Evolutionary conservation across 2,888 invertebrate species (phyloP).

Genomic region (Alloscopus bannaensis): DNA sequence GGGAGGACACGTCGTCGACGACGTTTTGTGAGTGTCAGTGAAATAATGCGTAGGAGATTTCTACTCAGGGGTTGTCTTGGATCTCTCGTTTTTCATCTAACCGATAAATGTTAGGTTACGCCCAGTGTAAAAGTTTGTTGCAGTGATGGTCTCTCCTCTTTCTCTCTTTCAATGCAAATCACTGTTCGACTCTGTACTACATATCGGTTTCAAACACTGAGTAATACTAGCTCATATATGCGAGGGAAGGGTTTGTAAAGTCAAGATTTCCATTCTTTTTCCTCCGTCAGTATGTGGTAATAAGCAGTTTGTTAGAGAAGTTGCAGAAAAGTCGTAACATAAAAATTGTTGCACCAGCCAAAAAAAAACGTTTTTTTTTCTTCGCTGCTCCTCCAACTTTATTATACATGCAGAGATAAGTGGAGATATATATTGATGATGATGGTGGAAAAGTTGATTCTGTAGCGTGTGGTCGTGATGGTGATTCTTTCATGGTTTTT

Average conservation of each 20-base stretch:
- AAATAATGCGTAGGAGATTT: conserved; percentile 53
- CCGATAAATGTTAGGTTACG: conserved; percentile 57
- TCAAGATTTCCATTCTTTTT: too few relatives aligned
- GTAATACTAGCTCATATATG: neutral
- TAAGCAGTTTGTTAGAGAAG: conserved; percentile 34
- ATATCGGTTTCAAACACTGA: neutral
- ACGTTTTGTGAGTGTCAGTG: conserved; percentile 38
- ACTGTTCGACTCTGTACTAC: neutral
- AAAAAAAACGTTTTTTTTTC: conserved; percentile 41
- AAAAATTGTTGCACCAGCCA: conserved; percentile 63
- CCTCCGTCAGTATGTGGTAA: conserved; percentile 28
- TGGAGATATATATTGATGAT: too few relatives aligned
- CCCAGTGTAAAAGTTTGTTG: conserved; percentile 57
- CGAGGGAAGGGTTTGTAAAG: conserved; percentile 22
- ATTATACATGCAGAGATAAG: too few relatives aligned
- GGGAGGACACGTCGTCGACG: conserved; percentile 43
- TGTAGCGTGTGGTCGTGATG: neutral
- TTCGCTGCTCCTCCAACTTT: too few relatives aligned
- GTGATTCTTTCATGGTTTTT: conserved; percentile 31
- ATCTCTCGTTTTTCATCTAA: conserved; percentile 53
- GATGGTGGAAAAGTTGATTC: conserved; percentile 20
- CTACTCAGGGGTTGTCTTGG: conserved; percentile 35
- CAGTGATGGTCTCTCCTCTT: conserved; percentile 35
- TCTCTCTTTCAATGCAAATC: neutral
- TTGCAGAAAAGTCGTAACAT: conserved; percentile 61